Evolutionary conservation across 1,140 invertebrate species (phyloP), one percentile per base, ranked within the genome.

Genomic region (Drosophila miranda): DNA sequence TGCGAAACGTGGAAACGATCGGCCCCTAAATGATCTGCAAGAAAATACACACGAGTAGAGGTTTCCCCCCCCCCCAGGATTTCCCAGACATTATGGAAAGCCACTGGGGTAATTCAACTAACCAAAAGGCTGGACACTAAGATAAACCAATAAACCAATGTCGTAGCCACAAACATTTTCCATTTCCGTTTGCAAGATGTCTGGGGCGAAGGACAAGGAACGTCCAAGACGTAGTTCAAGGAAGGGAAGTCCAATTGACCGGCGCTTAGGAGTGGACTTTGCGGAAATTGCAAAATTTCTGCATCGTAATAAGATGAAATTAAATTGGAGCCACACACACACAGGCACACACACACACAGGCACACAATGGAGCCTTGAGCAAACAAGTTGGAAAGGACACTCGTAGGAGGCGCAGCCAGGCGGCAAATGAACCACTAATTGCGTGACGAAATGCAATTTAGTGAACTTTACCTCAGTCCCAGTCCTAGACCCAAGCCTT

Each of bases 381-480:
- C 23, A 78, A 77, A 73, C 66, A 76, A 51, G 46, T 41, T 38
- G 48, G 34, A 1, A 67, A 48, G 64, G 62, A 68, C 51, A 68
- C 61, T 72, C 34, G 53, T 70, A 62, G 71, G 55, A 53, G 78
- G 59, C 71, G 68, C 74, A 84, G 76, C 60, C 78, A 82, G 70
- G 78, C 83, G 76, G 80, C 66, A 81, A 86, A 86, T 81, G 86
- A 89, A 89, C 87, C 87, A 89, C 87, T 89, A 89, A 89, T 89
- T 89, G 86, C 86, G 87, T 89, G 87, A 88, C 87, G 78, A 89
- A 89, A 89, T 89, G 86, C 87, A 89, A 89, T 89, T 89, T 89
- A 78, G 81, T 75, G 86, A 89, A 87, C 82, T 87, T 75, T 87
- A 26, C 50, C 66, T 62, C 66, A 26, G 38, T 60, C 61, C 34